These are phyloP conservation scores for Petaurus breviceps DNA, from an alignment of 2,113 vertebrate species.

Conservation along the genomic window DNA sequence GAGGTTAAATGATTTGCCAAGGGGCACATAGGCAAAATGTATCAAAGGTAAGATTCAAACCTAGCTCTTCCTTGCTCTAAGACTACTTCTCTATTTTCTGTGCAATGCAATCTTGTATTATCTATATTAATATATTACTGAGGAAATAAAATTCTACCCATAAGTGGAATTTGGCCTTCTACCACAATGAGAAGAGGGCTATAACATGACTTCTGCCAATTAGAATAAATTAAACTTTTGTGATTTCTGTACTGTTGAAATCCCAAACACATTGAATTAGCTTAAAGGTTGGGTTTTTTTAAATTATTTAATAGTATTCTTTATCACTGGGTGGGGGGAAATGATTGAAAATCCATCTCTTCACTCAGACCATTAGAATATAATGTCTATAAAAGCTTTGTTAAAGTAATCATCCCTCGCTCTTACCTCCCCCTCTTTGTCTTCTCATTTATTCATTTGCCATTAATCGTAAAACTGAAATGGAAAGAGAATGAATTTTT, in stretches of 20 bases:
- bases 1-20: background rate
- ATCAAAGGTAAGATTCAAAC: background rate
- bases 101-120: background rate
- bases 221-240: conserved; percentile 44
- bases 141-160: background rate
- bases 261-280: background rate
- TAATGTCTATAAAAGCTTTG: conserved; percentile 56
- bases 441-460: conserved; percentile 69
- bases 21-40: background rate
- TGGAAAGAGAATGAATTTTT: conserved; percentile 74
- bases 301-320: conserved; percentile 14
- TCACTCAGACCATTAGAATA: conserved; percentile 45
- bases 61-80: background rate
- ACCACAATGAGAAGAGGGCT: background rate
- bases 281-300: conserved; percentile 38
- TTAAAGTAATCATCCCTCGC: conserved; percentile 35
- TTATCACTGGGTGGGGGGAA: conserved; percentile 28
- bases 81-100: background rate
- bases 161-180: background rate
- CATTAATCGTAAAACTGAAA: conserved; percentile 67
- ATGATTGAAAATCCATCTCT: conserved; percentile 47
- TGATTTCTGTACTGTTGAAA: conserved; percentile 47
- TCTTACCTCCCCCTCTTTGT: conserved; percentile 43
- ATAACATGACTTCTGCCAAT: background rate
- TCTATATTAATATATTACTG: background rate